phyloP scores from a whole-genome alignment of 2,888 invertebrate genomes.

The Drosophila subsilvestris region DNA sequence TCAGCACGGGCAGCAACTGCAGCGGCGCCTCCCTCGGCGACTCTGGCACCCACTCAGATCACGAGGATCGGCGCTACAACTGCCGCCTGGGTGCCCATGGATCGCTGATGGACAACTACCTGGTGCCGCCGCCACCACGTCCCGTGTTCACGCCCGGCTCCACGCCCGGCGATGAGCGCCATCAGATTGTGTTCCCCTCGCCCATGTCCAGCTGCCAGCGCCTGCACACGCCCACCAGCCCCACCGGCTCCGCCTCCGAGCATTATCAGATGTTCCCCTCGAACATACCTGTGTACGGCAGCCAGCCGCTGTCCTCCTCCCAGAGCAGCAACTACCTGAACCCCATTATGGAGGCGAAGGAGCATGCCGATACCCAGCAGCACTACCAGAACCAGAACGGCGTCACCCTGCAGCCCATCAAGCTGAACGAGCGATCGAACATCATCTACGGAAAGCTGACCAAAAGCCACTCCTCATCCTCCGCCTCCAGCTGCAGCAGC shows the following conservation, averaged over 20 bases:
- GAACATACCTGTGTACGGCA: slow-evolving; percentile 83
- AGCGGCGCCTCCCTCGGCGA: slow-evolving; percentile 93
- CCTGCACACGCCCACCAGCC: slow-evolving; percentile 82
- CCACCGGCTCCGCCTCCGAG: slow-evolving; percentile 77
- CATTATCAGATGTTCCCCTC: slow-evolving; percentile 84
- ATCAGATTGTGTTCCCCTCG: slow-evolving; percentile 82
- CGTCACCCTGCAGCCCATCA: slow-evolving; percentile 83
- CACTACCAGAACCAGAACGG: slow-evolving; percentile 73
- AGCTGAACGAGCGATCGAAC: slow-evolving; percentile 82
- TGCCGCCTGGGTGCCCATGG: slow-evolving; percentile 82
- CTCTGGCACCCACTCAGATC: slow-evolving; percentile 93
- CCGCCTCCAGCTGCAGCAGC: slow-evolving; percentile 78
- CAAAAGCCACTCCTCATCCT: slow-evolving; percentile 71
- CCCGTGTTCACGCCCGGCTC: slow-evolving; percentile 84
- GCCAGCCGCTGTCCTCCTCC: slow-evolving; percentile 72
- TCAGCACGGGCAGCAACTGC: slow-evolving; percentile 90
- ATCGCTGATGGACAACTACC: slow-evolving; percentile 86
- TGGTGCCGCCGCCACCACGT: slow-evolving; percentile 87
- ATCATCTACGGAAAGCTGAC: slow-evolving; percentile 83
- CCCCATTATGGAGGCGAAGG: slow-evolving; percentile 83
- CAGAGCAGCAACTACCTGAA: slow-evolving; percentile 82
- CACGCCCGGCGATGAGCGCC: slow-evolving; percentile 83
- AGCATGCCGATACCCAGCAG: slow-evolving; percentile 69
- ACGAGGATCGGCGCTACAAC: slow-evolving; percentile 87
- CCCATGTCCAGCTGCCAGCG: slow-evolving; percentile 80